Evolutionary conservation across 2,113 vertebrate genomes (phyloP).

Genomic region (Dicerorhinus sumatrensis): DNA sequence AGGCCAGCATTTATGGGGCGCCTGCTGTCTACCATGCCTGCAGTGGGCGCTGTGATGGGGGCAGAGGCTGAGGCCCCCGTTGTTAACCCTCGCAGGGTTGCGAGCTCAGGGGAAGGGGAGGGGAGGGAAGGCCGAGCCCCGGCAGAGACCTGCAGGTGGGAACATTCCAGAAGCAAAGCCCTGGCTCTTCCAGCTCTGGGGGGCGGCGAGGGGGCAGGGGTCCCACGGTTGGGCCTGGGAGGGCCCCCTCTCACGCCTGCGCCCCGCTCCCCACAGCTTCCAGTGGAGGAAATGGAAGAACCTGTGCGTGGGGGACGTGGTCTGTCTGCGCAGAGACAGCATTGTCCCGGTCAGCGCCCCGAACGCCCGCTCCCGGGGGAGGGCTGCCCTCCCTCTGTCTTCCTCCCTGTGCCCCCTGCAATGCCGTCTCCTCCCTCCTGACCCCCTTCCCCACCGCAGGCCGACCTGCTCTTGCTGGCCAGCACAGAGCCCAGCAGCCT

Average conservation of each 20-base stretch:
- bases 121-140: background rate
- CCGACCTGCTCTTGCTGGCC: constrained; percentile 93
- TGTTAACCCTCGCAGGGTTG: too few relatives aligned
- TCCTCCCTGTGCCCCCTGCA: background rate
- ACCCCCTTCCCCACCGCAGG: constrained; percentile 68
- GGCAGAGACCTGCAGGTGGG: background rate
- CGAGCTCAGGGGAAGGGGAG: background rate
- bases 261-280: constrained; percentile 86
- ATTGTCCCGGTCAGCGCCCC: constrained; percentile 91
- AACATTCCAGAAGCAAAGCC: rapidly evolving
- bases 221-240: rapidly evolving
- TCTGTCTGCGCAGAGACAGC: constrained; percentile 92
- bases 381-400: rapidly evolving
- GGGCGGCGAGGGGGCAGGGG: rapidly evolving
- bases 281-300: constrained; percentile 88
- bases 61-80: background rate
- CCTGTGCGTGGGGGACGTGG: constrained; percentile 92
- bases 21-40: background rate
- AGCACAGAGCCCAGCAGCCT: constrained; percentile 96
- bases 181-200: background rate
- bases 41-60: background rate
- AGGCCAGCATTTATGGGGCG: background rate
- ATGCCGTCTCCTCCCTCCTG: rapidly evolving
- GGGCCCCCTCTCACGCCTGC: rapidly evolving
- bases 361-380: background rate